Conservation (phyloP, 2,113 vertebrate species). For the Leptosomus discolor region DNA sequence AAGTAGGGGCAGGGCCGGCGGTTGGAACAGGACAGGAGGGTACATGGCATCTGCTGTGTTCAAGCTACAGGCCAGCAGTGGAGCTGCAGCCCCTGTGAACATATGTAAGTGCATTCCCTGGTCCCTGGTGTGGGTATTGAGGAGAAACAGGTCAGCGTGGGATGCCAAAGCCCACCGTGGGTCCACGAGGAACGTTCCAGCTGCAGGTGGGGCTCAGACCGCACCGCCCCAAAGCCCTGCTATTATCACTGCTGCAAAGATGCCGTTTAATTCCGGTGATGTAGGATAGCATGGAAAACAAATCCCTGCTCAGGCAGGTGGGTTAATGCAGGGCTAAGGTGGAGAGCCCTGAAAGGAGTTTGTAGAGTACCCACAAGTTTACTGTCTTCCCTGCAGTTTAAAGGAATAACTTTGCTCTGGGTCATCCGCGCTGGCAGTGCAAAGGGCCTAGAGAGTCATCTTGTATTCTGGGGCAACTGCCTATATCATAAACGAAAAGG, state of each 20-base stretch:
- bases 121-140: rapidly evolving
- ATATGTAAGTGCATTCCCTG: not conserved
- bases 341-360: not conserved
- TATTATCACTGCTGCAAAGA: not conserved
- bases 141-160: not conserved
- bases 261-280: not conserved
- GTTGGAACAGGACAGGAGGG: not conserved
- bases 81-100: not conserved
- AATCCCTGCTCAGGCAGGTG: not conserved
- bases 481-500: not conserved
- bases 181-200: not conserved
- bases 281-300: not conserved
- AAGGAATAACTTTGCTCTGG: not conserved
- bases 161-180: not conserved
- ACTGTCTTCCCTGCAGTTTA: not conserved
- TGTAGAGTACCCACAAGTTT: not conserved
- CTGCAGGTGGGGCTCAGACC: not conserved
- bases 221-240: rapidly evolving
- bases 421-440: not conserved
- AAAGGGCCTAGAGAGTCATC: not conserved
- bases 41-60: rapidly evolving
- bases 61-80: not conserved
- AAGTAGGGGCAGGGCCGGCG: not conserved
- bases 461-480: not conserved
- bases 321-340: not conserved